These are phyloP conservation scores for Podocnemis expansa DNA, from an alignment of 2,113 vertebrate genomes.

Conservation along the genomic window DNA sequence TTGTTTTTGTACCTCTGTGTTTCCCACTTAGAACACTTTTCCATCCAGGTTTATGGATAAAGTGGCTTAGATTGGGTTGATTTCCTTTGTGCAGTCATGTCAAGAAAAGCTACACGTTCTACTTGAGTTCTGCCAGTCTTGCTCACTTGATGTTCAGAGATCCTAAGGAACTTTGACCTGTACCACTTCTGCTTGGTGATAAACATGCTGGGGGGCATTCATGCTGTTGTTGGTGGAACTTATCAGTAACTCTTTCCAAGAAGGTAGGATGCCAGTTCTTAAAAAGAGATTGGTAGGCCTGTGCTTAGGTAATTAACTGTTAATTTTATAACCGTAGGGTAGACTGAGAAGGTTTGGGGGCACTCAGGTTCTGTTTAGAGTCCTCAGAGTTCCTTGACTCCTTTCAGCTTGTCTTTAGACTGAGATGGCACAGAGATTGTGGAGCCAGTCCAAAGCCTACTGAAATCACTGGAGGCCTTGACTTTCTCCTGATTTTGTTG, in stretches of 20 bases:
- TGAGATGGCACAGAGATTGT: not conserved
- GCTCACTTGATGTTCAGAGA: not conserved
- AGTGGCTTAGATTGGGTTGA: not conserved
- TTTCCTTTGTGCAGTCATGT: not conserved
- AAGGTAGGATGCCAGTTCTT: not conserved
- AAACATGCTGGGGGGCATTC: not conserved
- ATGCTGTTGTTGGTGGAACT: not conserved
- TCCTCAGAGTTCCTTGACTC: not conserved
- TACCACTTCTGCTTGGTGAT: not conserved
- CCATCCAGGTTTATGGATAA: not conserved
- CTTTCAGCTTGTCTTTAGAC: not conserved
- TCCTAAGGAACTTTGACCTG: not conserved
- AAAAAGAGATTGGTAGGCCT: not conserved
- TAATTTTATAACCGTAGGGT: not conserved
- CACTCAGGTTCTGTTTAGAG: not conserved
- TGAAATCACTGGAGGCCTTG: not conserved
- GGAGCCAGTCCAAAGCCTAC: too few relatives aligned
- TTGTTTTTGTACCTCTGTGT: not conserved
- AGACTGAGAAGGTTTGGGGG: not conserved
- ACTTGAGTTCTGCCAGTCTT: not conserved
- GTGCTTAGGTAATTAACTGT: not conserved
- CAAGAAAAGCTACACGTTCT: not conserved
- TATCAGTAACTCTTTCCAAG: constrained; percentile 7
- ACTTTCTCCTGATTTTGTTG: not conserved
- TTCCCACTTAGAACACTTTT: not conserved